Conservation (phyloP, 2,797 vertebrate species). For the Myotis pilosus region DNA sequence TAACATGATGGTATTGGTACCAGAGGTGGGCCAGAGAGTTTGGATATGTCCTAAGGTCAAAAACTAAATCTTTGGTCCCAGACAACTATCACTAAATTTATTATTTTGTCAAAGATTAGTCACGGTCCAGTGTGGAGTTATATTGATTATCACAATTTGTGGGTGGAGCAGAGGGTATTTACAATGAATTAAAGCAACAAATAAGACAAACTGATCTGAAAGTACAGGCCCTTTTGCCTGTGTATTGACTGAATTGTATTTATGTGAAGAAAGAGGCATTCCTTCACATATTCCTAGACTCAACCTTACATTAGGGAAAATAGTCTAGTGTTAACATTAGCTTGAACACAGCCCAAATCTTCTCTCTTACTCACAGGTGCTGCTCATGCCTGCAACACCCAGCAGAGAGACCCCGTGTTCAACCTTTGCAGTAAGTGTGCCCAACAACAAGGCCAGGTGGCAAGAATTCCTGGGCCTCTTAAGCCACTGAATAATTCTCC, state of each 20-base stretch:
- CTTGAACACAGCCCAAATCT: not conserved
- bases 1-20: not conserved
- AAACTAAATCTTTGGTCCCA: not conserved
- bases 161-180: not conserved
- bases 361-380: not conserved
- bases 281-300: not conserved
- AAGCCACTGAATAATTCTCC: not conserved
- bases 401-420: not conserved
- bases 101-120: constrained; percentile 36
- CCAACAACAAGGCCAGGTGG: not conserved
- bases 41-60: constrained; percentile 18
- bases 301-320: not conserved
- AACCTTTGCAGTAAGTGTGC: not conserved
- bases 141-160: not conserved
- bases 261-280: constrained; percentile 34
- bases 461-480: not conserved
- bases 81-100: not conserved
- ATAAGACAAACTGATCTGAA: not conserved
- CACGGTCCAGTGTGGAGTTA: not conserved
- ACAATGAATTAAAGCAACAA: not conserved
- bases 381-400: not conserved
- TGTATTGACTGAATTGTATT: constrained; percentile 19
- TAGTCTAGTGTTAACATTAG: not conserved
- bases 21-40: not conserved
- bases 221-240: not conserved